Base-by-base conservation (phyloP, 2,113 vertebrate species). In the Vombatus ursinus region DNA sequence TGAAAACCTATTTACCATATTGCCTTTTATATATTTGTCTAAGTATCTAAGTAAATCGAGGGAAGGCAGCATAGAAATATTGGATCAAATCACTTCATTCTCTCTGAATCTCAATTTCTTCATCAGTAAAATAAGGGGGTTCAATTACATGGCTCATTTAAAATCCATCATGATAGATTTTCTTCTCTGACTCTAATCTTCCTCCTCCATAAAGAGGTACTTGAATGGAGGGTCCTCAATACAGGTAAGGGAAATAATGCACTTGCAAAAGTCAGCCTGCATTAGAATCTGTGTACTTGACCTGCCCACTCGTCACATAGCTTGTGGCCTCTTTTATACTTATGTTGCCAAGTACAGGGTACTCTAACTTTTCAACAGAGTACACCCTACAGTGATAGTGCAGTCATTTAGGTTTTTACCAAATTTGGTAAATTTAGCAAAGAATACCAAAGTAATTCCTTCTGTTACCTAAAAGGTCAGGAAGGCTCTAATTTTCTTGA, bases 401-500 rank as follows among this genome's bases (percentile, higher is more conserved):
- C 96, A 98, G 97, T 97, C 50, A 95, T 90, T 95, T 97, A 93
- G 93, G 93, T 96, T 95, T 95, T 96, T 96, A 97, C 96, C 97
- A 98, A 96, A 95, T 94, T 96, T 97, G 97, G 90, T 96, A 97
- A 97, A 98, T 98, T 97, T 98, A 98, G 97, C 96, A 96, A 93
- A 93, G 96, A 97, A 97, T 97, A 97, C 97, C 96, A 97, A 96
- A 98, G 97, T 93, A 97, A 98, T 96, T 98, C 96, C 97, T 98
- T 98, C 97, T 98, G 98, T 97, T 98, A 96, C 96, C 97, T 96
- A 94, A 98, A 98, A 98, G 98, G 97, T 98, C 97, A 98, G 94
- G 92, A 93, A 97, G 91, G 96, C 91, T 97, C 97, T 94, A 96
- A 98, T 98, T 98, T 98, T 98, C 96, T 97, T 97, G 97, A 98